phyloP scores from a whole-genome alignment of 1,140 invertebrate species.

The Apis laboriosa region DNA sequence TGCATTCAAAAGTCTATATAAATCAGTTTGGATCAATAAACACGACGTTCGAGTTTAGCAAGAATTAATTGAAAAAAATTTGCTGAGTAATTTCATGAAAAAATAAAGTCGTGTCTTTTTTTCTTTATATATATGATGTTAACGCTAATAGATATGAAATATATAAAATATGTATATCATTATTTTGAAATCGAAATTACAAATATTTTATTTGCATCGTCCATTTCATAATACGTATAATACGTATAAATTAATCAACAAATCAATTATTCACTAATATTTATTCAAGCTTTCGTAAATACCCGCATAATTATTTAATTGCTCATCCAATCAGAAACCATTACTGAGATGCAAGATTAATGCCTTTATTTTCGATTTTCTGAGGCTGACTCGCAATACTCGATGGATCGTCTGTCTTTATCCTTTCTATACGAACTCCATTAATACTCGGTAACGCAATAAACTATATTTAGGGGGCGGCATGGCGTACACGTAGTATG shows the following conservation, averaged over 20 bases:
- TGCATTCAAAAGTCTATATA: constrained; percentile 9
- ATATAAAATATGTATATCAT: no score
- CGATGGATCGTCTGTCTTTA: constrained; percentile 44
- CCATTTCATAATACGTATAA: background rate
- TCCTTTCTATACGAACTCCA: constrained; percentile 76
- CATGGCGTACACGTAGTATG: constrained; percentile 74
- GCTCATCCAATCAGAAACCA: background rate
- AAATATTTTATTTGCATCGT: no score
- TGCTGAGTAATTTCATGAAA: background rate
- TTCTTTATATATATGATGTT: no score
- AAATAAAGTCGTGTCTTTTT: background rate
- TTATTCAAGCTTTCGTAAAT: background rate
- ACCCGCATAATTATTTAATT: background rate
- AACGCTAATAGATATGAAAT: no score
- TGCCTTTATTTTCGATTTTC: constrained; percentile 52
- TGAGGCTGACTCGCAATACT: constrained; percentile 36
- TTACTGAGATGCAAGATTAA: constrained; percentile 7
- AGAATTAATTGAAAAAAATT: background rate
- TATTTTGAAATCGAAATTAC: no score
- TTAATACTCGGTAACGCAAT: constrained; percentile 80
- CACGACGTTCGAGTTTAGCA: background rate
- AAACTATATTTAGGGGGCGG: constrained; percentile 80
- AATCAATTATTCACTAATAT: background rate
- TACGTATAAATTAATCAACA: background rate
- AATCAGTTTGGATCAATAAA: constrained; percentile 29